These are phyloP conservation scores for Slavum lentiscoides DNA, from an alignment of 2,888 invertebrate genomes.

Conservation along the genomic window DNA sequence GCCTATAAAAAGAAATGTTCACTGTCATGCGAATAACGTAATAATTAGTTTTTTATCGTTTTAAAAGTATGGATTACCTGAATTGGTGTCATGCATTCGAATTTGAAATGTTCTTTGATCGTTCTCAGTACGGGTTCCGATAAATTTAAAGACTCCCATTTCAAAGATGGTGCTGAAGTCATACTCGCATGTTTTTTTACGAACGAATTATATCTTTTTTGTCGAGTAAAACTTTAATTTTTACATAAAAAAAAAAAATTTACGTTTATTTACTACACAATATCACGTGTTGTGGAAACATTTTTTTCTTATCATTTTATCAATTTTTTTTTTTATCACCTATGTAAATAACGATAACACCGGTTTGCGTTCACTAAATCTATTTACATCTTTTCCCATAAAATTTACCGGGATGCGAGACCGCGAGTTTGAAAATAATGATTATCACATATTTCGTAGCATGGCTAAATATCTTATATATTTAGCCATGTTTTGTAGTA, in stretches of 20 bases:
- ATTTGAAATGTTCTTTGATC: conserved; percentile 54
- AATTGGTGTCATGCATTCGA: conserved; percentile 54
- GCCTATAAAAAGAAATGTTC: conserved; percentile 55
- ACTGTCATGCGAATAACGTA: neutral
- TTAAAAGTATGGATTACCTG: conserved; percentile 44
- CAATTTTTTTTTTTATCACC: neutral
- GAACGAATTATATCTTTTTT: neutral
- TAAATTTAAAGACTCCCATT: conserved; percentile 46
- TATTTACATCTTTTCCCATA: neutral
- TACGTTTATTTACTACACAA: too few relatives aligned
- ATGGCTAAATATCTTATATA: too few relatives aligned
- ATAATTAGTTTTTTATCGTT: neutral
- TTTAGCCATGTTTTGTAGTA: too few relatives aligned
- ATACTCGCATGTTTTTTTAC: conserved; percentile 20
- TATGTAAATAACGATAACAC: neutral
- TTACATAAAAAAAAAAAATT: neutral
- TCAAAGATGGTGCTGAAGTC: conserved; percentile 31
- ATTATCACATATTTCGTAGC: too few relatives aligned
- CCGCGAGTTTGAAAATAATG: too few relatives aligned
- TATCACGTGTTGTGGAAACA: conserved; percentile 8
- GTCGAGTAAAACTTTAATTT: neutral
- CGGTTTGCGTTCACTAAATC: neutral
- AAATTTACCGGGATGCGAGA: neutral
- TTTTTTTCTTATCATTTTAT: neutral
- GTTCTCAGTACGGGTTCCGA: conserved; percentile 50